phyloP scores from a whole-genome alignment of 1,140 invertebrate genomes.

The Drosophila sp. region DNA sequence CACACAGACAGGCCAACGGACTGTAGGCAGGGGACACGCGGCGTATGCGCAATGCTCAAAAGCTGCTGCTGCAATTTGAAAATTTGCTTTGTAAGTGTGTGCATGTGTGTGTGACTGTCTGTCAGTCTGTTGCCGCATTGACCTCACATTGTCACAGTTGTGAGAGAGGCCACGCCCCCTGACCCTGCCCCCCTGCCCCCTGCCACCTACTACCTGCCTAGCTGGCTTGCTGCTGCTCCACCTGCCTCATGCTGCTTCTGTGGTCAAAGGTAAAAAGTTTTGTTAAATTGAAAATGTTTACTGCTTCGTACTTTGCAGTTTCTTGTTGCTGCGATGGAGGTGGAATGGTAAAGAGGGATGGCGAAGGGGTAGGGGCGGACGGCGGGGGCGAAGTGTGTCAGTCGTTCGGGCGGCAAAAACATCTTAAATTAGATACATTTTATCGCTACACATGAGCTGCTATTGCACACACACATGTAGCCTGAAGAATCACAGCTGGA shows the following conservation, averaged over 20 bases:
- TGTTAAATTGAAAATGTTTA: slow-evolving; percentile 83
- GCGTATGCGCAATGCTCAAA: slow-evolving; percentile 54
- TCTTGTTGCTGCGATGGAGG: slow-evolving; percentile 38
- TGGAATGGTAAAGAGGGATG: neutral
- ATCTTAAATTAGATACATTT: slow-evolving; percentile 83
- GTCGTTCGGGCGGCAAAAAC: slow-evolving; percentile 74
- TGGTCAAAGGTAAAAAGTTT: slow-evolving; percentile 83
- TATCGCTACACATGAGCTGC: slow-evolving; percentile 74
- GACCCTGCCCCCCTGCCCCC: neutral
- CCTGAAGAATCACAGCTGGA: slow-evolving; percentile 12
- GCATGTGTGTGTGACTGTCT: slow-evolving; percentile 30
- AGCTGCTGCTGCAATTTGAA: slow-evolving; percentile 62
- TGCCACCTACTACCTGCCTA: neutral
- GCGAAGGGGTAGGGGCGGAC: no score
- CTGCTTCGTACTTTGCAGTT: slow-evolving; percentile 65
- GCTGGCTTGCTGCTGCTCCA: no score
- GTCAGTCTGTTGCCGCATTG: slow-evolving; percentile 75
- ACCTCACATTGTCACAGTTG: slow-evolving; percentile 72
- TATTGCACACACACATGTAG: slow-evolving; percentile 16
- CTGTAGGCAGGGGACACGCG: slow-evolving; percentile 19
- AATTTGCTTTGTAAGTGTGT: slow-evolving; percentile 57
- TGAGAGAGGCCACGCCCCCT: slow-evolving; percentile 25
- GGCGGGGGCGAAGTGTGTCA: neutral
- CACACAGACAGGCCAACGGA: slow-evolving; percentile 3
- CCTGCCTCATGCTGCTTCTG: slow-evolving; percentile 43